These are phyloP conservation scores for Zosterops borbonicus DNA, from an alignment of 2,113 vertebrate species.

Conservation along the genomic window DNA sequence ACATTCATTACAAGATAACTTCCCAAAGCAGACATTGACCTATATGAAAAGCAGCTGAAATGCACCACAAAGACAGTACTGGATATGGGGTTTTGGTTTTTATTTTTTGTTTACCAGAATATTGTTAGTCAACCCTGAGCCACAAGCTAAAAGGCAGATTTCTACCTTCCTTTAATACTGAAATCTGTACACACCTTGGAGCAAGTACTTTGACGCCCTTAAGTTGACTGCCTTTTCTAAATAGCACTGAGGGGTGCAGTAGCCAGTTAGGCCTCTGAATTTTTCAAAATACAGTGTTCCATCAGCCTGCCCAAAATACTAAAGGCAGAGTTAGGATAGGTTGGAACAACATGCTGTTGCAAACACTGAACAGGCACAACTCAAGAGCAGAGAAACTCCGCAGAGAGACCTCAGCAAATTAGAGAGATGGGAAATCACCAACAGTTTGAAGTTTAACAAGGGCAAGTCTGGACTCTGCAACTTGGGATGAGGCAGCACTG, in stretches of 20 bases:
- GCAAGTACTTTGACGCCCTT: background rate
- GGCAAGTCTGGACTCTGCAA: background rate
- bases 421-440: background rate
- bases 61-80: background rate
- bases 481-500: accelerated
- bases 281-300: background rate
- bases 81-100: background rate
- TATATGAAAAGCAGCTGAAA: background rate
- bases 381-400: background rate
- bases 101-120: background rate
- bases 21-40: background rate
- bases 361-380: background rate
- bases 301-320: background rate
- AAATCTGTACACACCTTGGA: background rate
- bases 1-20: background rate
- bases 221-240: background rate
- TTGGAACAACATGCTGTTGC: background rate
- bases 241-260: accelerated
- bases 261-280: background rate
- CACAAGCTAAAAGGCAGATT: background rate
- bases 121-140: background rate
- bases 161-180: background rate
- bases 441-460: background rate
- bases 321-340: background rate
- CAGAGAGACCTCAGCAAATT: background rate